phyloP scores from a whole-genome alignment of 2,888 invertebrate genomes.

The Drosophila fungiperda region DNA sequence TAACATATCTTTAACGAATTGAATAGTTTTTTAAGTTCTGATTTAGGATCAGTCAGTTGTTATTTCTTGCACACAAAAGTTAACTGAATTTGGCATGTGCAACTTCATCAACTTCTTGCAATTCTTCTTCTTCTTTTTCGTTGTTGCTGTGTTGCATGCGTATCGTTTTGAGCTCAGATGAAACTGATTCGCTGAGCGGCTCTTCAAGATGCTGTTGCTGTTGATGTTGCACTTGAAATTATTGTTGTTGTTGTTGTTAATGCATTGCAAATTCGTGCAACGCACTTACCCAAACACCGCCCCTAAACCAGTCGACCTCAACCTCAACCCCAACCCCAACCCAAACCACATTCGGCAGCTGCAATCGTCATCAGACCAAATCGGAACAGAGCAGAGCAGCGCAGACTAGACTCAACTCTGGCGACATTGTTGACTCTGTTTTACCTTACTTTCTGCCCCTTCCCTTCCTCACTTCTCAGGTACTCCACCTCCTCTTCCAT shows the following conservation, averaged over 20 bases:
- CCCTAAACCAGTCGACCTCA: conserved; percentile 7
- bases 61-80: background rate
- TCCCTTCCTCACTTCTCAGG: background rate
- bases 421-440: conserved; percentile 40
- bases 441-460: background rate
- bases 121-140: background rate
- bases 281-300: conserved; percentile 39
- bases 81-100: conserved; percentile 2
- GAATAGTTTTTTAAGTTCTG: background rate
- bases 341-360: background rate
- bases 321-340: background rate
- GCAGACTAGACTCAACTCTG: conserved; percentile 24
- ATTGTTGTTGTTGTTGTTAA: conserved; percentile 34
- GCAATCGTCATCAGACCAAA: conserved; percentile 16
- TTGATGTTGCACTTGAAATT: conserved; percentile 27
- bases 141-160: background rate
- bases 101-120: conserved; percentile 3
- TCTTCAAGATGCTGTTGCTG: conserved; percentile 3
- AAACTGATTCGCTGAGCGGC: conserved; percentile 10
- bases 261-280: conserved; percentile 58
- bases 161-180: conserved; percentile 11
- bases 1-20: background rate
- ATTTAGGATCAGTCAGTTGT: background rate
- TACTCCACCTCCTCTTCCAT: background rate
- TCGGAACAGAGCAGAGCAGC: background rate